These are phyloP conservation scores for Cephalopachus bancanus DNA, from an alignment of 2,797 vertebrate species.

Conservation along the genomic window DNA sequence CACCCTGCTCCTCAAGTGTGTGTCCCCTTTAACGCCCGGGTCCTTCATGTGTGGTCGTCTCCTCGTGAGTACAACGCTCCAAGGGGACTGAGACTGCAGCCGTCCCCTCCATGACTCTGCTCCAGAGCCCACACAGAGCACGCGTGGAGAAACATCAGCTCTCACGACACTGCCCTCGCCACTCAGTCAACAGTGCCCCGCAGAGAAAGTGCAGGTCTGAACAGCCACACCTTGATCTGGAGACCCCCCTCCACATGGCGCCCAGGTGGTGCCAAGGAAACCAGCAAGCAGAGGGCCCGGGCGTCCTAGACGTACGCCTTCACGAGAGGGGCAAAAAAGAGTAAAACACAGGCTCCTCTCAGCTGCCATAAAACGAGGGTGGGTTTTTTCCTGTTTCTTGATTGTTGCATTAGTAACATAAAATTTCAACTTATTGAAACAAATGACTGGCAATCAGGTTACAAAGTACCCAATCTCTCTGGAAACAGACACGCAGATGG, in stretches of 20 bases:
- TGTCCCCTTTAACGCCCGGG: neutral
- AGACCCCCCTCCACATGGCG: neutral
- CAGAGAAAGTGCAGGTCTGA: neutral
- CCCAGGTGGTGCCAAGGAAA: no score
- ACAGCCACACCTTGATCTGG: neutral
- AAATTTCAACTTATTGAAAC: slow-evolving; percentile 41
- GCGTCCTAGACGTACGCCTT: neutral
- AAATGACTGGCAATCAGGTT: neutral
- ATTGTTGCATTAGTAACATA: slow-evolving; percentile 35
- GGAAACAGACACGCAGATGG: neutral
- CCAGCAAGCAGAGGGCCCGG: no score
- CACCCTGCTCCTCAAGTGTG: no score
- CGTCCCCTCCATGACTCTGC: neutral
- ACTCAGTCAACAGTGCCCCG: neutral
- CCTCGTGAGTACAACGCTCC: no score
- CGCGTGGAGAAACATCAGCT: neutral
- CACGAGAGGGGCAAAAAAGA: neutral
- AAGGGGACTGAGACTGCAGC: neutral
- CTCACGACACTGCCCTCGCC: no score
- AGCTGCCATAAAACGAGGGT: neutral
- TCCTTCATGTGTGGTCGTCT: neutral
- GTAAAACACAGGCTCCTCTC: neutral
- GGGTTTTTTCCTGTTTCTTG: neutral
- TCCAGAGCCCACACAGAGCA: neutral
- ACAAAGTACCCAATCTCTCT: neutral